A percentile compares a stretch with the other conserved stretches of the same genome.
Conservation (phyloP, 2,113 vertebrate species). For the Larimichthys crocea region DNA sequence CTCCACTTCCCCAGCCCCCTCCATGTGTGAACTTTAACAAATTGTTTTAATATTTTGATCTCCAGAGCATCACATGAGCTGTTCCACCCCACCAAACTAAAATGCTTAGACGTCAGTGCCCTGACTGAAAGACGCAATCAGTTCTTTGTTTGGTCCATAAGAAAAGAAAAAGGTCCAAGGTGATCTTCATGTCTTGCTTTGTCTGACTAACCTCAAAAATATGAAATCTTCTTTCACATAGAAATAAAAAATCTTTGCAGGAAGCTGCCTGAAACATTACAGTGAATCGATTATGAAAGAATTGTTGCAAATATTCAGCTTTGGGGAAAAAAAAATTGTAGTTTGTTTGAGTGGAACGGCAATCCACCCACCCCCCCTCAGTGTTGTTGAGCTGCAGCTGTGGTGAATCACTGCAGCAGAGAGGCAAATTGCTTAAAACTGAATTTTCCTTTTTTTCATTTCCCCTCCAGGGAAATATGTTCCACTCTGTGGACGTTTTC, state of each 20-base stretch:
- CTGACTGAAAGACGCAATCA: background rate
- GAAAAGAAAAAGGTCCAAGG: no score
- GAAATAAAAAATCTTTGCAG: background rate
- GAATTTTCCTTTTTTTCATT: background rate
- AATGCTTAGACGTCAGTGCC: background rate
- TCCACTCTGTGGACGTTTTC: slow-evolving; percentile 6
- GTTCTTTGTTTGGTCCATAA: no score
- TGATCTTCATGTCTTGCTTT: background rate
- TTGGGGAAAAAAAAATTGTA: slow-evolving; percentile 4
- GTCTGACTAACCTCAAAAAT: background rate
- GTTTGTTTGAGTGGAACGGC: background rate
- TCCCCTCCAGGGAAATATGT: slow-evolving; percentile 20
- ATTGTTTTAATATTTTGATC: no score
- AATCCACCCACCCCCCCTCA: background rate
- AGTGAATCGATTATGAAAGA: no score
- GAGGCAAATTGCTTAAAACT: slow-evolving; percentile 11
- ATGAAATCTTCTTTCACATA: background rate
- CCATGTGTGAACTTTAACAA: no score
- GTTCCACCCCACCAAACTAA: background rate
- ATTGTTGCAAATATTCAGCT: background rate
- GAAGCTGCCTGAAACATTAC: no score
- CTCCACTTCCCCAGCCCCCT: no score
- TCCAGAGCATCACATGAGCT: no score
- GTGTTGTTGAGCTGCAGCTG: slow-evolving; percentile 37
- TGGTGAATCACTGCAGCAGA: slow-evolving; percentile 28